Percentiles rank a stretch among this genome's conserved stretches.
Evolutionary conservation across 1,140 invertebrate genomes (phyloP).

Genomic region (Megalonaias nervosa): DNA sequence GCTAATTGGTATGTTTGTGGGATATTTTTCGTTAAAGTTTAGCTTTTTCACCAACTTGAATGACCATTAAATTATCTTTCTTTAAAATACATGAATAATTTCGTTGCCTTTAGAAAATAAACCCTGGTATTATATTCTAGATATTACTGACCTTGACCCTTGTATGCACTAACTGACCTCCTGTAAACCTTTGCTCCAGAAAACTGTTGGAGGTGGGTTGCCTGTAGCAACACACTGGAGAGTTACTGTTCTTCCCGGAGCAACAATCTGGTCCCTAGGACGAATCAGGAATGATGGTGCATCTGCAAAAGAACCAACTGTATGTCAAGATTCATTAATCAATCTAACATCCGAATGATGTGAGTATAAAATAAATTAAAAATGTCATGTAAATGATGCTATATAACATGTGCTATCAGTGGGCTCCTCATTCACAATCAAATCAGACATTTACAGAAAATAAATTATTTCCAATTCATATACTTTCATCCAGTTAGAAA

Average conservation of each 20-base stretch:
- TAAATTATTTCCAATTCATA: too few species aligned
- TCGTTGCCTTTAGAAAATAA: too few species aligned
- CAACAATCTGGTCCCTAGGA: conserved; percentile 84
- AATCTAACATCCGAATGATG: too few species aligned
- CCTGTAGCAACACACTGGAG: conserved; percentile 88
- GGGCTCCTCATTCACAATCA: too few species aligned
- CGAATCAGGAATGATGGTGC: conserved; percentile 84
- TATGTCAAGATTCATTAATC: too few species aligned
- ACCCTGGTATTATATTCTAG: too few species aligned
- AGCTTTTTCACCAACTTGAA: not conserved
- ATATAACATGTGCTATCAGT: too few species aligned
- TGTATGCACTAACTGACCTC: conserved; percentile 5
- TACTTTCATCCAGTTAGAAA: not conserved
- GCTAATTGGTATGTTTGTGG: not conserved
- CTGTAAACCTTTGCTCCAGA: conserved; percentile 75
- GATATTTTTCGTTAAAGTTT: not conserved
- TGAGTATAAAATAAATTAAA: too few species aligned
- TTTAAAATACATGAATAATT: too few species aligned
- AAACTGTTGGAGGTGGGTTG: conserved; percentile 88
- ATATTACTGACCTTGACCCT: too few species aligned
- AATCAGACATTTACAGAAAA: too few species aligned
- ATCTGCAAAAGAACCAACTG: conserved; percentile 73
- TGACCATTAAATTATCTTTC: not conserved
- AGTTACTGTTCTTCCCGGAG: conserved; percentile 82
- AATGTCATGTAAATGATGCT: too few species aligned